Conservation (phyloP, 2,113 vertebrate genomes). For the Uria aalge region DNA sequence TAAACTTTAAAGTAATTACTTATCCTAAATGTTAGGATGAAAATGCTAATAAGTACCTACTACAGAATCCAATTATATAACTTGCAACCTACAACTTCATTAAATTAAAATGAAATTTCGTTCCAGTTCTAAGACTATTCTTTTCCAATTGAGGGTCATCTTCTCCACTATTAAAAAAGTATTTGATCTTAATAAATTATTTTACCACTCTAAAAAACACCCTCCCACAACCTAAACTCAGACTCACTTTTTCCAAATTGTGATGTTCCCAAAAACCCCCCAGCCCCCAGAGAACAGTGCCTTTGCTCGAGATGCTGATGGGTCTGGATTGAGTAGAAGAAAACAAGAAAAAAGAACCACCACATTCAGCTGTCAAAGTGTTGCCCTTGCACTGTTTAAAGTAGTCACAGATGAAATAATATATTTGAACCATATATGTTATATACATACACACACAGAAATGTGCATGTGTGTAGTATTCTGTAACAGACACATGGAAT, state of each 20-base stretch:
- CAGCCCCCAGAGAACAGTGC: slow-evolving; percentile 22
- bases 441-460: neutral
- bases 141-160: slow-evolving; percentile 20
- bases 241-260: slow-evolving; percentile 38
- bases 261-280: neutral
- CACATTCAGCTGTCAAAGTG: neutral
- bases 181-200: neutral
- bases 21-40: neutral
- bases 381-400: neutral
- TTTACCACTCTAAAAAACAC: neutral
- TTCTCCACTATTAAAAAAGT: neutral
- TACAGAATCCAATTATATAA: neutral
- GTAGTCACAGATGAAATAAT: neutral
- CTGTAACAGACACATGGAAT: neutral
- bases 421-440: neutral
- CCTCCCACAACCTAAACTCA: neutral
- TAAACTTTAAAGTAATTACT: neutral
- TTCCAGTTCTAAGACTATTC: neutral
- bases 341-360: neutral
- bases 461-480: no score
- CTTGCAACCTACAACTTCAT: neutral
- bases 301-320: slow-evolving; percentile 10
- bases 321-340: neutral
- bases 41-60: neutral
- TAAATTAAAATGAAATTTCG: neutral